Evolutionary conservation across 2,113 vertebrate species (phyloP), one percentile per base, ranked within the genome.

Genomic region (Hippocampus zosterae): DNA sequence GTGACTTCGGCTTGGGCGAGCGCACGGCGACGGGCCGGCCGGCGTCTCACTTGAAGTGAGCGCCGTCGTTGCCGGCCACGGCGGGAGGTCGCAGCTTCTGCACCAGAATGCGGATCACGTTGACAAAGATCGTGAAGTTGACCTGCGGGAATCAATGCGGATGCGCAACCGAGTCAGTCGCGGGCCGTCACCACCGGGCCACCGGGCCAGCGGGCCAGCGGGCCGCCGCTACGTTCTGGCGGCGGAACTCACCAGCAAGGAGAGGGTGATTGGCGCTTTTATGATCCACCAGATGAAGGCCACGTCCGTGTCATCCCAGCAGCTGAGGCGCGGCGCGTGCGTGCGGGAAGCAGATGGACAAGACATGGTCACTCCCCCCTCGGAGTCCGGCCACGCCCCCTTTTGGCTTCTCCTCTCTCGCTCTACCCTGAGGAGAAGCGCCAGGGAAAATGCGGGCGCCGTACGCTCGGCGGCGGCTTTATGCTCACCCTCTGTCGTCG

Each of bases 91-190:
- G 92, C 48, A 98, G 92, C 79, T 98, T 98, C 90, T 98, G 95
- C 27, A 98, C 94, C 29, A 98, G 93, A 70, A 98, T 96, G 63
- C 96, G 92, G 61, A 97, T 97, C 81, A 98, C 95, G 23, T 95
- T 96, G 19, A 98, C 91, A 72, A 98, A 98, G 81, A 98, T 95
- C 70, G 95, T 88, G 70, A 97, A 98, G 84, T 98, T 98, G 75
- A 98, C 93, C 96, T 98, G 8, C 70, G 77, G 33, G 33, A 37
- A 37, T 37, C 5, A 37, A 37, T 37, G 33, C 33, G 0, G 5
- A 6, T 37, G 33, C 33, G 33, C 33, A 37, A 33, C 29, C 3
- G 29, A 37, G 33, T 37, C 33, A 37, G 33, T 37, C 33, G 6
- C 1, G 33, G 33, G 33, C 33, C 5, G 33, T 37, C 33, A 5